Conservation (phyloP, 2,113 vertebrate species). For the Petroica traversi region DNA sequence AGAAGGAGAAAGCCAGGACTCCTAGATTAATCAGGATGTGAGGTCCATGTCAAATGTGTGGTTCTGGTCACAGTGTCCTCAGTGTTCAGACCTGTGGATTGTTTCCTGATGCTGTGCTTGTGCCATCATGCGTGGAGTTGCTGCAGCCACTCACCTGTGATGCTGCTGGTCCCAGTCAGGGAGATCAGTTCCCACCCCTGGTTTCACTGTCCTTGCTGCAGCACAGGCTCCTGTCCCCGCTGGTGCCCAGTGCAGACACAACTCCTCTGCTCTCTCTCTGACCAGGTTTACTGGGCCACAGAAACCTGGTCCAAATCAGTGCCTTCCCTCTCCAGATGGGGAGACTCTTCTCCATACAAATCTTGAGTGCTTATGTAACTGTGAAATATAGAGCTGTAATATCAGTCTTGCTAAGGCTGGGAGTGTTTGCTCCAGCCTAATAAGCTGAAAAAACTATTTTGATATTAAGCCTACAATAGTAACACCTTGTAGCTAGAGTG, state of each 20-base stretch:
- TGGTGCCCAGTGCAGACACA: neutral
- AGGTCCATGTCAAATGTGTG: fast-evolving
- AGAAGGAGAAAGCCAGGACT: neutral
- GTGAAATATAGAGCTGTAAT: neutral
- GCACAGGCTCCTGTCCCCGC: fast-evolving
- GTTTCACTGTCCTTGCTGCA: neutral
- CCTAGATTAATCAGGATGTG: neutral
- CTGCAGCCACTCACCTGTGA: neutral
- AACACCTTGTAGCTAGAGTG: constrained; percentile 22
- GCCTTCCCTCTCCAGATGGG: neutral
- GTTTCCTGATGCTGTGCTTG: neutral
- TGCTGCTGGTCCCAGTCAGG: neutral
- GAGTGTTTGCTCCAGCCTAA: neutral
- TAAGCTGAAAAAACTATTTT: constrained; percentile 1
- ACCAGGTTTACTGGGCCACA: neutral
- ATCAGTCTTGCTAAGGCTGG: neutral
- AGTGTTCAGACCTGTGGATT: fast-evolving
- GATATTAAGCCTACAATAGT: constrained; percentile 54
- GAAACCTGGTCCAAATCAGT: neutral
- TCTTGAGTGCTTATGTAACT: neutral
- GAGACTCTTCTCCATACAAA: neutral
- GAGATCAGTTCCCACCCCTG: fast-evolving
- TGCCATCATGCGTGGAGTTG: fast-evolving
- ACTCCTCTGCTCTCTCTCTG: neutral
- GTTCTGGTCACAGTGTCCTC: neutral